Evolutionary conservation across 2,888 invertebrate genomes (phyloP).

Genomic region (Mesoligia furuncula): DNA sequence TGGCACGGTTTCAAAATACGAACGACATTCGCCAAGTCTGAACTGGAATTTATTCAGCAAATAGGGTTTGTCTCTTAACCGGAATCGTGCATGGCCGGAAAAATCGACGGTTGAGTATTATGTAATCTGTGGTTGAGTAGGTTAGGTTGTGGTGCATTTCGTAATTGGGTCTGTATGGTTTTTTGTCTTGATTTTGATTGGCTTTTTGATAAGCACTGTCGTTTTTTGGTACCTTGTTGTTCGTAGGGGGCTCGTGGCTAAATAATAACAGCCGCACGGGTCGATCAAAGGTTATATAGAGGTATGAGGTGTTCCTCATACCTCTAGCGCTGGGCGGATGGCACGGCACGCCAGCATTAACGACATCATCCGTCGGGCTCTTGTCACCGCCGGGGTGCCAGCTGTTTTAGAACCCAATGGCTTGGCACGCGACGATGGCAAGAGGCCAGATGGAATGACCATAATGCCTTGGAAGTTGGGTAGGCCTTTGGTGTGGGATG

Average conservation of each 20-base stretch:
- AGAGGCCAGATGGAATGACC: too few species aligned
- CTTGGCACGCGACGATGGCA: too few species aligned
- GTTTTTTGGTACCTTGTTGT: not conserved
- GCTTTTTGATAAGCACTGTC: not conserved
- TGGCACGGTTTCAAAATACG: slow-evolving; percentile 84
- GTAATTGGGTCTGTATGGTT: not conserved
- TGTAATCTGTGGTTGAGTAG: slow-evolving; percentile 29
- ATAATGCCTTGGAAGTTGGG: too few species aligned
- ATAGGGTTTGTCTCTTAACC: slow-evolving; percentile 67
- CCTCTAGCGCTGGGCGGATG: too few species aligned
- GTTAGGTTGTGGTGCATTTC: slow-evolving; percentile 3
- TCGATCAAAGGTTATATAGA: too few species aligned
- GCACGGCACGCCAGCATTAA: too few species aligned
- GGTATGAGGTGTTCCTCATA: too few species aligned
- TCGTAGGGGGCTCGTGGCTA: not conserved
- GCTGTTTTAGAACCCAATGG: too few species aligned
- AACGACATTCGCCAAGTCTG: slow-evolving; percentile 72
- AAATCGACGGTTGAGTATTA: slow-evolving; percentile 49
- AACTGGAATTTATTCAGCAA: slow-evolving; percentile 71
- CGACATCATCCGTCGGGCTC: too few species aligned
- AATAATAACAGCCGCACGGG: too few species aligned
- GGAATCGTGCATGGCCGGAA: slow-evolving; percentile 41
- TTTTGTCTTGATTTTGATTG: not conserved
- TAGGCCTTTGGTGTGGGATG: too few species aligned
- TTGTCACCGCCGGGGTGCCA: too few species aligned